These are phyloP conservation scores for Apodemus speciosus DNA, from an alignment of 2,113 vertebrate species.

Conservation along the genomic window DNA sequence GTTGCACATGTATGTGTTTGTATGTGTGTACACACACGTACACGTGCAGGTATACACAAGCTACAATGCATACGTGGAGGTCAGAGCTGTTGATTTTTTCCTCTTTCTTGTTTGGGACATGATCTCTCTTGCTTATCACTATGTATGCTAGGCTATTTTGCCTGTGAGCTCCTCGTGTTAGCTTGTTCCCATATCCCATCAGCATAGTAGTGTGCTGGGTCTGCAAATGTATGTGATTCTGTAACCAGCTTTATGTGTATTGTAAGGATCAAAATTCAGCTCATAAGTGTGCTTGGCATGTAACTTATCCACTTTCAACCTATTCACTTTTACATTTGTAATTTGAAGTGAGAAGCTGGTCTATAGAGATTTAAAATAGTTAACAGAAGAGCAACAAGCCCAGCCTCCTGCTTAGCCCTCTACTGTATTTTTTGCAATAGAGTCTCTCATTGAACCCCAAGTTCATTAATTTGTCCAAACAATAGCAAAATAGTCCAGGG, in stretches of 20 bases:
- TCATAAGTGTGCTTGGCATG: background rate
- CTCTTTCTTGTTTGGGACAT: background rate
- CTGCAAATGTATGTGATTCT: background rate
- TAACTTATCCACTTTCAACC: background rate
- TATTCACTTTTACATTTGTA: background rate
- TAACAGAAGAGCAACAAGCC: background rate
- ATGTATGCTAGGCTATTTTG: background rate
- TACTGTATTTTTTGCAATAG: no score
- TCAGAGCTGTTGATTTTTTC: background rate
- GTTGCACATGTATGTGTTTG: background rate
- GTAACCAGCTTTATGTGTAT: no score
- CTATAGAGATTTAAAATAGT: slow-evolving; percentile 9
- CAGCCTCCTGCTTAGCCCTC: no score
- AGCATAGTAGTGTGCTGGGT: background rate
- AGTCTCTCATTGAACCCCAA: background rate
- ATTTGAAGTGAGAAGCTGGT: background rate
- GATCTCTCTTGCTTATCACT: background rate
- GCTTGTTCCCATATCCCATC: background rate
- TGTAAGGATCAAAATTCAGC: background rate
- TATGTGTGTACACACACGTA: no score
- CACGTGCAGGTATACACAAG: background rate
- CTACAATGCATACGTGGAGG: background rate
- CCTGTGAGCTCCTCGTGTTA: background rate
- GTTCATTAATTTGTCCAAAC: background rate
- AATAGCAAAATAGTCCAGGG: background rate